Evolutionary conservation across 2,113 vertebrate genomes (phyloP).

Genomic region (Entelurus aequoreus): DNA sequence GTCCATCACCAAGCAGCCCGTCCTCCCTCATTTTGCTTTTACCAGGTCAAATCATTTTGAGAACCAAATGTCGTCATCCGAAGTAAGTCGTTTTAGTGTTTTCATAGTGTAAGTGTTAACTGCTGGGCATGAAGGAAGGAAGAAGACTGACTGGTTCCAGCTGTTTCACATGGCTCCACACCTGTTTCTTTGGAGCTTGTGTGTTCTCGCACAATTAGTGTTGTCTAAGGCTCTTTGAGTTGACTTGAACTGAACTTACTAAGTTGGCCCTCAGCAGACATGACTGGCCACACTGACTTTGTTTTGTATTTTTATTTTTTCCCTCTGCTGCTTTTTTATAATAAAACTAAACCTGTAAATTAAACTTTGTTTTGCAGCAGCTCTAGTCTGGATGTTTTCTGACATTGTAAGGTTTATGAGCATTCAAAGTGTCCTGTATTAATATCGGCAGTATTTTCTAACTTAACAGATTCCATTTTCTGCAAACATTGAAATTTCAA

Average conservation of each 20-base stretch:
- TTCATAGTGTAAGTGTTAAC: neutral
- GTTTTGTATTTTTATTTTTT: conserved; percentile 20
- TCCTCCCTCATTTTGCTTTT: neutral
- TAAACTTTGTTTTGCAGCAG: neutral
- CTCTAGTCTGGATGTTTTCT: neutral
- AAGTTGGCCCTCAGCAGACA: neutral
- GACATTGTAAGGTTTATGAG: too few relatives aligned
- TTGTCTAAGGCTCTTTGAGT: conserved; percentile 3
- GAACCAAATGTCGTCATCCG: neutral
- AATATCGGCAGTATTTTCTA: too few relatives aligned
- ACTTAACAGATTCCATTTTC: too few relatives aligned
- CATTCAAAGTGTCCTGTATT: too few relatives aligned
- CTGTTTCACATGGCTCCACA: neutral
- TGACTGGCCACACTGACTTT: conserved; percentile 18
- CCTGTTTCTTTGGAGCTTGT: neutral
- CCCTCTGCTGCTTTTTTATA: conserved; percentile 29
- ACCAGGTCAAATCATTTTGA: neutral
- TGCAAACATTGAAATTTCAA: too few relatives aligned
- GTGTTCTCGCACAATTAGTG: neutral
- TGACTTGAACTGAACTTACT: conserved; percentile 1
- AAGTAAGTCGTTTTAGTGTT: conserved; percentile 4
- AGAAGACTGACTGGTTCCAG: conserved; percentile 2
- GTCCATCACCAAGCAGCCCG: neutral
- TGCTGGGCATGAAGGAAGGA: conserved; percentile 1
- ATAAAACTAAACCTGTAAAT: conserved; percentile 36